Evolutionary conservation across 2,888 invertebrate species (phyloP).

Genomic region (Mythimna vitellina): DNA sequence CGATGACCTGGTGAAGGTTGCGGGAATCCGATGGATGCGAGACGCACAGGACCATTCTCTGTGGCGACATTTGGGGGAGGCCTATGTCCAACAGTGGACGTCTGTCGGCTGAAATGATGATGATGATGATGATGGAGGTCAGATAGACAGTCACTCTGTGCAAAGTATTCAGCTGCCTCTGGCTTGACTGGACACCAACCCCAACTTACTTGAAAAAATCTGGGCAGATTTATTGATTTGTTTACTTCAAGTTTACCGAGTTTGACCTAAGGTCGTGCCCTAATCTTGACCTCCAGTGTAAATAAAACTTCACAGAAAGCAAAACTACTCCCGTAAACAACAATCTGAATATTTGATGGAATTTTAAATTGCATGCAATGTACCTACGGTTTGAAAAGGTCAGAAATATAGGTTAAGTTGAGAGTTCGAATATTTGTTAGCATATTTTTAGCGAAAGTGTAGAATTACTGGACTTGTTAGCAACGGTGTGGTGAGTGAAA

Average conservation of each 20-base stretch:
- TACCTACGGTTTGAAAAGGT: slow-evolving; percentile 22
- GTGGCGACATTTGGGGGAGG: too few relatives aligned
- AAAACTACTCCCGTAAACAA: slow-evolving; percentile 23
- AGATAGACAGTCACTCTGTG: too few relatives aligned
- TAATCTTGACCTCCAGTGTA: slow-evolving; percentile 32
- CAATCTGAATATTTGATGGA: slow-evolving; percentile 22
- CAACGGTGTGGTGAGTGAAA: background rate
- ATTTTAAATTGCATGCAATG: slow-evolving; percentile 37
- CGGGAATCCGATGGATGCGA: too few relatives aligned
- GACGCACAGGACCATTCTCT: too few relatives aligned
- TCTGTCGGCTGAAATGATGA: too few relatives aligned
- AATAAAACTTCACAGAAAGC: slow-evolving; percentile 38
- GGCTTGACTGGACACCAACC: too few relatives aligned
- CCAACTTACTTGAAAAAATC: too few relatives aligned
- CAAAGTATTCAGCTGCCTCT: too few relatives aligned
- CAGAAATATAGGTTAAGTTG: slow-evolving; percentile 20
- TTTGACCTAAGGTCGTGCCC: slow-evolving; percentile 15
- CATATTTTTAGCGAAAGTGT: slow-evolving; percentile 2
- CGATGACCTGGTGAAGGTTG: too few relatives aligned
- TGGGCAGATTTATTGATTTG: too few relatives aligned
- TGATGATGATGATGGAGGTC: too few relatives aligned
- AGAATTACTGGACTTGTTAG: background rate
- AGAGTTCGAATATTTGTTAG: slow-evolving; percentile 28
- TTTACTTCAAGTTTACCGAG: background rate
- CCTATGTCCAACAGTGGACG: too few relatives aligned